phyloP scores from a whole-genome alignment of 2,797 vertebrate species.

The Oryzias dopingdopingensis region DNA sequence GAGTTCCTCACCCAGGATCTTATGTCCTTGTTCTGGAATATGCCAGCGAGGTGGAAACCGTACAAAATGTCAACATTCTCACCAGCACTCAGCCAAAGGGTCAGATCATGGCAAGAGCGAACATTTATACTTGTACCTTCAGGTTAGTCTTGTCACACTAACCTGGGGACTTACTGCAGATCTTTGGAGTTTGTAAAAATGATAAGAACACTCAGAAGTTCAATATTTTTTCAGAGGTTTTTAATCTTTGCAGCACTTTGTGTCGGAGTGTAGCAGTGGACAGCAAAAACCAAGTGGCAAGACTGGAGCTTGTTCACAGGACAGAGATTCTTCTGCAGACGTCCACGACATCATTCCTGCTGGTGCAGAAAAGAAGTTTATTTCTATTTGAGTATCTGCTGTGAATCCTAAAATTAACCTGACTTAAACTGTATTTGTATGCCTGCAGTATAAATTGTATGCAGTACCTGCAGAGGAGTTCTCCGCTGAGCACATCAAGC shows the following conservation, averaged over 20 bases:
- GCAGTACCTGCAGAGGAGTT: constrained; percentile 84
- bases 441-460: constrained; percentile 85
- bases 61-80: constrained; percentile 74
- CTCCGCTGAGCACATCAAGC: constrained; percentile 82
- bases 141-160: constrained; percentile 69
- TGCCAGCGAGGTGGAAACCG: constrained; percentile 73
- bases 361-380: constrained; percentile 74
- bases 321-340: constrained; percentile 78
- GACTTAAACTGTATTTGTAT: constrained; percentile 14
- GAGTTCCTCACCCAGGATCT: constrained; percentile 74
- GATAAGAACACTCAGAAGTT: background rate
- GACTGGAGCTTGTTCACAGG: constrained; percentile 78
- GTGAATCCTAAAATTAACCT: background rate
- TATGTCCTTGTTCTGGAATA: constrained; percentile 88
- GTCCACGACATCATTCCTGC: constrained; percentile 75
- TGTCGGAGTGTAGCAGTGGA: constrained; percentile 87
- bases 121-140: constrained; percentile 88
- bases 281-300: constrained; percentile 69
- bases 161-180: background rate
- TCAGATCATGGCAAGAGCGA: constrained; percentile 73
- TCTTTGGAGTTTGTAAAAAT: background rate
- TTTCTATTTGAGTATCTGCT: background rate
- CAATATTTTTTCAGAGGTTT: background rate
- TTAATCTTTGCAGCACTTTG: constrained; percentile 75
- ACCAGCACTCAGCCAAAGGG: constrained; percentile 62